Conservation (phyloP, 2,888 invertebrate genomes). For the Galeruca laticollis region DNA sequence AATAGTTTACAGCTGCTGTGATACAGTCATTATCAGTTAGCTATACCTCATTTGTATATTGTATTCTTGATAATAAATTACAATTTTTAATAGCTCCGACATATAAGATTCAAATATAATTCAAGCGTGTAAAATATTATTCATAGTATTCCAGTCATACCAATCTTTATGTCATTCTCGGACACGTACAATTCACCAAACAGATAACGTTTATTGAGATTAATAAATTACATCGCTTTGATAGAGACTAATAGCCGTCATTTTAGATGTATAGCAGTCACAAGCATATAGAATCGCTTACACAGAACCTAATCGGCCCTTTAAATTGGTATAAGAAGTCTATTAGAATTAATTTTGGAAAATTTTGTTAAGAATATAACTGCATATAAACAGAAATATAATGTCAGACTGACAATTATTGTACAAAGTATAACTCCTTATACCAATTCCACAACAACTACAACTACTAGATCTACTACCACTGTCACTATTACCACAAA, state of each 20-base stretch:
- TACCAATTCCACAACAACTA: no score
- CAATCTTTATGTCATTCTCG: conserved; percentile 26
- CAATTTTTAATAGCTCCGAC: neutral
- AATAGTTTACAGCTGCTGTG: no score
- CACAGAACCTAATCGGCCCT: conserved; percentile 25
- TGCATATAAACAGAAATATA: no score
- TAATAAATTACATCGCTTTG: conserved; percentile 39
- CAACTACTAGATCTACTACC: no score
- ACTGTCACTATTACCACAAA: no score
- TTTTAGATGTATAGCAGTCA: conserved; percentile 33
- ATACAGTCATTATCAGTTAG: neutral
- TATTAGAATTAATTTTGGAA: no score
- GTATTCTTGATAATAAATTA: neutral
- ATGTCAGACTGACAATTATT: no score
- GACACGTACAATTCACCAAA: conserved; percentile 34
- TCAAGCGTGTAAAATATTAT: conserved; percentile 25
- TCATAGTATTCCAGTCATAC: conserved; percentile 26
- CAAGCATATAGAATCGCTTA: conserved; percentile 27
- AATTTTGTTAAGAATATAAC: no score
- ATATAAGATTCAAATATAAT: conserved; percentile 16
- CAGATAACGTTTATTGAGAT: conserved; percentile 40
- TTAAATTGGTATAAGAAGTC: no score
- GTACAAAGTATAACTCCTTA: no score
- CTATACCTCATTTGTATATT: neutral
- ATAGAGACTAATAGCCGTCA: conserved; percentile 40